These are phyloP conservation scores for Drosophila kanekoi DNA, from an alignment of 2,888 invertebrate genomes.

Conservation along the genomic window DNA sequence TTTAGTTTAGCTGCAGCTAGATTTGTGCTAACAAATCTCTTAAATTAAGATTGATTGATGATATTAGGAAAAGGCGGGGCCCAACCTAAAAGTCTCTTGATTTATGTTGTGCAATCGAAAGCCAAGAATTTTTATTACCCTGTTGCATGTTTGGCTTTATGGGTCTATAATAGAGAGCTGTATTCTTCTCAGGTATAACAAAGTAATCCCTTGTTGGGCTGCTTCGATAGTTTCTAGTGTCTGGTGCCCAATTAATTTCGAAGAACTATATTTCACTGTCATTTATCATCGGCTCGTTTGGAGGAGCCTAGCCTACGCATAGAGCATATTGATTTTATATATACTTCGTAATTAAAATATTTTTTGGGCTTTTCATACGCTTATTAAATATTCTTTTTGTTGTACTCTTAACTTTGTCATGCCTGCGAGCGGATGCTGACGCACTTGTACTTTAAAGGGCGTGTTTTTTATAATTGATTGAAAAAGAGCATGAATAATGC, in stretches of 20 bases:
- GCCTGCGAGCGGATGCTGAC: slow-evolving; percentile 34
- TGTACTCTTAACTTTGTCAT: slow-evolving; percentile 26
- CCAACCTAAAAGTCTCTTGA: slow-evolving; percentile 18
- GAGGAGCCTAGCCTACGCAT: slow-evolving; percentile 45
- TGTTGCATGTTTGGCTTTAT: slow-evolving; percentile 2
- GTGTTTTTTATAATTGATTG: slow-evolving; percentile 9
- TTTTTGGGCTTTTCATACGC: slow-evolving; percentile 57
- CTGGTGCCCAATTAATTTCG: slow-evolving; percentile 10
- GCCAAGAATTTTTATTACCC: slow-evolving; percentile 8
- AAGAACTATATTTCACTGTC: slow-evolving; percentile 37
- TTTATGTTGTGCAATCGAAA: slow-evolving; percentile 50
- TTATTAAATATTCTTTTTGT: slow-evolving; percentile 17
- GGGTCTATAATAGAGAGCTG: slow-evolving; percentile 6
- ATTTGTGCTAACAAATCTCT: slow-evolving; percentile 15
- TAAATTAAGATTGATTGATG: slow-evolving; percentile 26
- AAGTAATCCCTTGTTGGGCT: slow-evolving; percentile 20
- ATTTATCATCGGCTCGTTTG: slow-evolving; percentile 44
- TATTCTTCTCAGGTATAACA: slow-evolving; percentile 19
- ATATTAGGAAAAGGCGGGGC: slow-evolving; percentile 1
- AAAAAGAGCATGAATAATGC: slow-evolving; percentile 63
- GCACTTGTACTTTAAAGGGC: slow-evolving; percentile 60
- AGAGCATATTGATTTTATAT: slow-evolving; percentile 60
- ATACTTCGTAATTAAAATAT: slow-evolving; percentile 38
- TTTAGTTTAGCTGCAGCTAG: slow-evolving; percentile 18
- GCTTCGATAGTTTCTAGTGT: slow-evolving; percentile 4